A percentile compares a stretch with the other conserved stretches of the same genome.
These are phyloP conservation scores for Galaxias olidus DNA, from an alignment of 2,797 vertebrate genomes.

Conservation along the genomic window DNA sequence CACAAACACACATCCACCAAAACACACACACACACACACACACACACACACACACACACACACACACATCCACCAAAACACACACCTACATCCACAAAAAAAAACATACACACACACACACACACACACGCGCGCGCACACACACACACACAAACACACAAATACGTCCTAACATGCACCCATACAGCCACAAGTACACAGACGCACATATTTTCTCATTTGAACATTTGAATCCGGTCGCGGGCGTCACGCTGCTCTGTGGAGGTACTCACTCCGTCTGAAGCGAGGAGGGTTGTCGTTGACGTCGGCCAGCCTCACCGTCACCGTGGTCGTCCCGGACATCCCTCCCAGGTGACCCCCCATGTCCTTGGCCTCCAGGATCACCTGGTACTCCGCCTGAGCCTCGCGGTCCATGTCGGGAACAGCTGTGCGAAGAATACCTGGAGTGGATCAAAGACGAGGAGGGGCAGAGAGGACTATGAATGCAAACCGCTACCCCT, in stretches of 20 bases:
- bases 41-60: slow-evolving; percentile 8
- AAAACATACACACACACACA: slow-evolving; percentile 23
- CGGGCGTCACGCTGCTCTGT: too few species aligned
- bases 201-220: too few species aligned
- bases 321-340: slow-evolving; percentile 87
- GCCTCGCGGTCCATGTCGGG: slow-evolving; percentile 90
- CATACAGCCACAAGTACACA: background rate
- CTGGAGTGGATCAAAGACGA: slow-evolving; percentile 50
- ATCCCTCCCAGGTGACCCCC: slow-evolving; percentile 88
- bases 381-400: slow-evolving; percentile 84
- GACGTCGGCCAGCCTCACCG: slow-evolving; percentile 86
- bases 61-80: slow-evolving; percentile 7
- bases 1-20: slow-evolving; percentile 10
- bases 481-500: background rate
- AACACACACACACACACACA: slow-evolving; percentile 15
- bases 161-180: background rate
- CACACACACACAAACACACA: slow-evolving; percentile 5
- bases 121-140: slow-evolving; percentile 11
- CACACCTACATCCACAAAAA: too few species aligned
- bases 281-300: slow-evolving; percentile 93
- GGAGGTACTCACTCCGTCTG: slow-evolving; percentile 81
- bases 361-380: slow-evolving; percentile 92
- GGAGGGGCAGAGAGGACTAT: slow-evolving; percentile 13
- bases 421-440: slow-evolving; percentile 83
- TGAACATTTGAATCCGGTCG: slow-evolving; percentile 22